A percentile compares a stretch with the other conserved stretches of the same genome.
phyloP scores from a whole-genome alignment of 2,888 invertebrate genomes.

The Strigamia maritima region DNA sequence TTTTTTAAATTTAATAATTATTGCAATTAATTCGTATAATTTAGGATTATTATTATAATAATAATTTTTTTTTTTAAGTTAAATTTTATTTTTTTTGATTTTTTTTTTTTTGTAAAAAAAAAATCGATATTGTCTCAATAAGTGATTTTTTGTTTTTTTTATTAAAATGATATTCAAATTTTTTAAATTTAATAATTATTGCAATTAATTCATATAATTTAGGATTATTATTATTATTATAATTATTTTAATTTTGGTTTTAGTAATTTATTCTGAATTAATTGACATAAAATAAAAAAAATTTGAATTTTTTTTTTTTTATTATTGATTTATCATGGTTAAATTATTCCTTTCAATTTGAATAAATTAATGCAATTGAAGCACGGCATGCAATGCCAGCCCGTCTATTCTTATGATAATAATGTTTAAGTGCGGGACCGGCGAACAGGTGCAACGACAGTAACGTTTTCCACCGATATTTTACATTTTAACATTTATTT shows the following conservation, averaged over 20 bases:
- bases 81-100: too few species aligned
- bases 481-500: slow-evolving; percentile 25
- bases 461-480: slow-evolving; percentile 6
- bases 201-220: too few species aligned
- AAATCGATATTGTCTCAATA: too few species aligned
- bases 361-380: slow-evolving; percentile 11
- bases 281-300: not conserved
- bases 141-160: too few species aligned
- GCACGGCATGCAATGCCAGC: slow-evolving; percentile 17
- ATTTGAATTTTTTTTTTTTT: not conserved
- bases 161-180: too few species aligned
- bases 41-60: too few species aligned
- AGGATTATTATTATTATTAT: too few species aligned
- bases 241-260: not conserved
- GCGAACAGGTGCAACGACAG: slow-evolving; percentile 23
- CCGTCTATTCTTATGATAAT: slow-evolving; percentile 30
- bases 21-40: too few species aligned
- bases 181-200: too few species aligned
- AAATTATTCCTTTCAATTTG: slow-evolving; percentile 34
- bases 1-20: too few species aligned
- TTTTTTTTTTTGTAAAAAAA: too few species aligned
- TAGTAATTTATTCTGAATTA: not conserved
- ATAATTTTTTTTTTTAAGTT: too few species aligned
- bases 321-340: slow-evolving; percentile 15
- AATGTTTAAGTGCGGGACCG: slow-evolving; percentile 2